phyloP scores from a whole-genome alignment of 2,113 vertebrate genomes.

The Lamprotornis superbus region DNA sequence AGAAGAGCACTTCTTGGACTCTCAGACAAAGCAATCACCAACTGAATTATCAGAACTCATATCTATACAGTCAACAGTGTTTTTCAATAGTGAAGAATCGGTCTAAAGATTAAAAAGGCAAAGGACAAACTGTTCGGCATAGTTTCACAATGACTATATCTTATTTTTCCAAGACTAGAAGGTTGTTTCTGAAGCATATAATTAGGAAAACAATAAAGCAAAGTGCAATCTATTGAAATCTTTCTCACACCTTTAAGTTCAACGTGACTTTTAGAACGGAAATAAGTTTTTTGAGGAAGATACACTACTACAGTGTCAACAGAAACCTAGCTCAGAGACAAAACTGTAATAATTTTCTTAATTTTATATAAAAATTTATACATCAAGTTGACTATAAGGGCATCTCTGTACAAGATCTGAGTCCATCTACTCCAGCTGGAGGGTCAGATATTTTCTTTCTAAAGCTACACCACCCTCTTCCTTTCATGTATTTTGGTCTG shows the following conservation, averaged over 20 bases:
- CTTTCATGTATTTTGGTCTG: not conserved
- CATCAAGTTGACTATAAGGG: not conserved
- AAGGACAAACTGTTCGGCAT: not conserved
- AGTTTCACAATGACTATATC: not conserved
- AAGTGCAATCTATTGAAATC: not conserved
- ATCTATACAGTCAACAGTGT: not conserved
- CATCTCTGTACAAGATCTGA: not conserved
- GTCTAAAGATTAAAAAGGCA: constrained; percentile 30
- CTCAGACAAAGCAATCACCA: not conserved
- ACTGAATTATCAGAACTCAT: not conserved
- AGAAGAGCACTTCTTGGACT: not conserved
- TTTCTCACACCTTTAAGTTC: not conserved
- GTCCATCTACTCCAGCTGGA: not conserved
- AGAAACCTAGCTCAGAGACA: not conserved
- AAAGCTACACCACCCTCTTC: not conserved
- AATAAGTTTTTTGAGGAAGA: not conserved
- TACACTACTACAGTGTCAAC: not conserved
- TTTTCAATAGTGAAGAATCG: not conserved
- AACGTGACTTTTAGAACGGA: not conserved
- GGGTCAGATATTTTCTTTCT: not conserved
- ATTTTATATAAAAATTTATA: not conserved
- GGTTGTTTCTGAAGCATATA: not conserved
- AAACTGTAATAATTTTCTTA: not conserved
- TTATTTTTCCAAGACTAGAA: not conserved
- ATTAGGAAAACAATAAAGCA: not conserved